Percentiles rank a stretch among this genome's conserved stretches.
phyloP scores from a whole-genome alignment of 1,140 invertebrate genomes.

The Venturia canescens region DNA sequence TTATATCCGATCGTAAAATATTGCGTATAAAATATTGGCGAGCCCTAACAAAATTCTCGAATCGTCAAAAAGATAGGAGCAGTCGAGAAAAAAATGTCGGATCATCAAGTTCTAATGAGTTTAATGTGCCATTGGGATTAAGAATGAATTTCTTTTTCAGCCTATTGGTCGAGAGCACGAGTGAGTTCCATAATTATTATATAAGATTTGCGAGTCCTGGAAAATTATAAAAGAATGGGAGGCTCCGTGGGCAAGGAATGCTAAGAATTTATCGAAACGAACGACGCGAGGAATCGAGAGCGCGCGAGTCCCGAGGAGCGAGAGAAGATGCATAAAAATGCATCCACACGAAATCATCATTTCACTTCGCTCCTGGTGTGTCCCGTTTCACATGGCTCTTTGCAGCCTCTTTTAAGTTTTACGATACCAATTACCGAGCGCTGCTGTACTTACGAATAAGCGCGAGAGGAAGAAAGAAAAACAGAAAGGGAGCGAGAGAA shows the following conservation, averaged over 20 bases:
- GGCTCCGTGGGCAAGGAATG: background rate
- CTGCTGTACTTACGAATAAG: constrained; percentile 54
- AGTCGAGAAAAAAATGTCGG: too few relatives aligned
- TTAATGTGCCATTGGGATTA: too few relatives aligned
- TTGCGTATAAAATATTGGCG: too few relatives aligned
- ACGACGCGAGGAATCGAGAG: background rate
- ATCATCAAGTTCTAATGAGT: too few relatives aligned
- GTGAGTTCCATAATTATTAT: too few relatives aligned
- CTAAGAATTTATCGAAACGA: constrained; percentile 39
- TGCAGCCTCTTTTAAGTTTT: constrained; percentile 57
- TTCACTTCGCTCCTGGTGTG: constrained; percentile 49
- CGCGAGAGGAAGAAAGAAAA: constrained; percentile 28
- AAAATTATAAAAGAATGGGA: background rate
- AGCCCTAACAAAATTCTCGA: too few relatives aligned
- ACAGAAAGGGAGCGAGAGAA: constrained; percentile 10
- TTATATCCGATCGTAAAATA: background rate
- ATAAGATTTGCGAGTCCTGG: background rate
- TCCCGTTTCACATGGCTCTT: constrained; percentile 56
- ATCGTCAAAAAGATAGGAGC: too few relatives aligned
- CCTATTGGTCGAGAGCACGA: too few relatives aligned
- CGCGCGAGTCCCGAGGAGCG: background rate
- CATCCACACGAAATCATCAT: constrained; percentile 47
- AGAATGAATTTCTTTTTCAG: too few relatives aligned
- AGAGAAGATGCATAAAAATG: constrained; percentile 34
- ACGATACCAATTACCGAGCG: constrained; percentile 58